Evolutionary conservation across 1,140 invertebrate species (phyloP).

Genomic region (Sweltsa coloradensis): DNA sequence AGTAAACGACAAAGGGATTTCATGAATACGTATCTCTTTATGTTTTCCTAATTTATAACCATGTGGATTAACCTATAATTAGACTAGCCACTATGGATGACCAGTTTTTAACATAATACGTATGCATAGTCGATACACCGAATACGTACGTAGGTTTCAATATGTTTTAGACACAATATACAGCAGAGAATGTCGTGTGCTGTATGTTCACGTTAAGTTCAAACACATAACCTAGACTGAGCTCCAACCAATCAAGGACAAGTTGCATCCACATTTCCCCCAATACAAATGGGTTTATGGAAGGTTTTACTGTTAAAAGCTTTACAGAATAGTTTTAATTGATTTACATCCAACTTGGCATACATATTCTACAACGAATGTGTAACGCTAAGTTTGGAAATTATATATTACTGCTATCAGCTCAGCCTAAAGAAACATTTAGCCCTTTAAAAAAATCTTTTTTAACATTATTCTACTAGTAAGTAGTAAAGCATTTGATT

Average conservation of each 20-base stretch:
- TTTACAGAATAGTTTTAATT: no score
- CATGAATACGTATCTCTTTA: neutral
- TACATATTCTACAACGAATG: no score
- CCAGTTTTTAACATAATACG: neutral
- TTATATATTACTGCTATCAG: no score
- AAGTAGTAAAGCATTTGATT: no score
- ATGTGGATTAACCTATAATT: neutral
- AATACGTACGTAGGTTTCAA: slow-evolving; percentile 1
- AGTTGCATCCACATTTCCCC: slow-evolving; percentile 3
- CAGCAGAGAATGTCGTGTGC: neutral
- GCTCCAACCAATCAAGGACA: slow-evolving; percentile 2
- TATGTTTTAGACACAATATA: slow-evolving; percentile 5
- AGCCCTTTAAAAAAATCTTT: neutral
- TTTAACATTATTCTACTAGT: neutral
- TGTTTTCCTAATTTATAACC: neutral
- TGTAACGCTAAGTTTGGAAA: no score
- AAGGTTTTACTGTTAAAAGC: no score
- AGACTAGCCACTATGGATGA: neutral
- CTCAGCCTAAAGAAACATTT: neutral
- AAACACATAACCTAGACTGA: neutral
- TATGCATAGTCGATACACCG: neutral
- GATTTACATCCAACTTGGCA: no score
- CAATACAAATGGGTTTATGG: no score
- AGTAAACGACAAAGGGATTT: neutral
- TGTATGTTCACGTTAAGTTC: neutral